Percentiles rank a stretch among this genome's conserved stretches.
These are phyloP conservation scores for Apostichopus leukothele DNA, from an alignment of 53 echinoderm and acorn worm species.

Conservation along the genomic window DNA sequence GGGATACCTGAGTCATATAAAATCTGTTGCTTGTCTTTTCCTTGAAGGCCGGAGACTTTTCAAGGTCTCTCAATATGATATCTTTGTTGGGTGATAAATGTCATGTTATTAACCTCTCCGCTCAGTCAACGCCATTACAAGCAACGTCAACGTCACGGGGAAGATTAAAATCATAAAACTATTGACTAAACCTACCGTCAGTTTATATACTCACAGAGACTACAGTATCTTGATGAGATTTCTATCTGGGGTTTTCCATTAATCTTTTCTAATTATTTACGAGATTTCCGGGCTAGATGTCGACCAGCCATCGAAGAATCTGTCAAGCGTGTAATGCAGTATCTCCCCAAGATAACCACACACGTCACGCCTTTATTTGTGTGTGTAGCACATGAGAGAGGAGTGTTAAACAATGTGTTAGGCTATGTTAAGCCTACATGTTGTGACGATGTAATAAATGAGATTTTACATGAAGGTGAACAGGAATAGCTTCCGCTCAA, in stretches of 20 bases:
- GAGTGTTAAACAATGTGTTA: background rate
- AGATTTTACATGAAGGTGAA: background rate
- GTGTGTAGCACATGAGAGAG: too few relatives aligned
- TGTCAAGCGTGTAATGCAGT: slow-evolving; percentile 38
- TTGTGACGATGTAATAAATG: background rate
- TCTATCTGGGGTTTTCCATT: slow-evolving; percentile 18
- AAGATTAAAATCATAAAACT: slow-evolving; percentile 4
- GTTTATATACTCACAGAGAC: background rate
- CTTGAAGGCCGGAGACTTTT: background rate
- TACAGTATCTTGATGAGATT: background rate
- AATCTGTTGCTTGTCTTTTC: background rate
- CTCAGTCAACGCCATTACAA: background rate
- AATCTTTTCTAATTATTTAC: slow-evolving; percentile 42
- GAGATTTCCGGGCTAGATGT: slow-evolving; percentile 12
- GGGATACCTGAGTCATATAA: background rate
- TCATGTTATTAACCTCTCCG: background rate
- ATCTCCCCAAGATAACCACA: slow-evolving; percentile 15
- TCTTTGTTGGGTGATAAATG: background rate
- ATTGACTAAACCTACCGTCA: background rate
- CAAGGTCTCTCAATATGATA: background rate
- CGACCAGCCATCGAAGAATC: slow-evolving; percentile 1
- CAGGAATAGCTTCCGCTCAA: too few relatives aligned
- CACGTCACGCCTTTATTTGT: background rate
- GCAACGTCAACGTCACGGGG: background rate
- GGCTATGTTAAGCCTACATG: background rate